Conservation (phyloP, 2,888 invertebrate genomes). For the Lasius fuliginosus region DNA sequence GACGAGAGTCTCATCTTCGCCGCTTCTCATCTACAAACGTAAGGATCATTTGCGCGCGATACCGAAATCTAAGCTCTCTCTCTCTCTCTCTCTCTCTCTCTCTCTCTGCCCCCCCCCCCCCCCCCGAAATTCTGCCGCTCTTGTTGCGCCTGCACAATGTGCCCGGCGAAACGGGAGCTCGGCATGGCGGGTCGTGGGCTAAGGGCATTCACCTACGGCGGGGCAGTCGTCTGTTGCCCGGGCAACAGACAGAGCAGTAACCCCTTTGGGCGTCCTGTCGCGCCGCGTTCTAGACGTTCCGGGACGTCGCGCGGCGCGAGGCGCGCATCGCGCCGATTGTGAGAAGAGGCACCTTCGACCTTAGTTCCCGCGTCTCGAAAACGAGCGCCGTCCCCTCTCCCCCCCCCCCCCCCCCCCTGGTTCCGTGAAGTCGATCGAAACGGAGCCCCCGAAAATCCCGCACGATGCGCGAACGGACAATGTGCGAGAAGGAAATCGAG, state of each 20-base stretch:
- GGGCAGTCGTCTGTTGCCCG: conserved; percentile 74
- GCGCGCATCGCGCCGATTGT: background rate
- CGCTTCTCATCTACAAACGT: too few relatives aligned
- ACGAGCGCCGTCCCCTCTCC: conserved; percentile 26
- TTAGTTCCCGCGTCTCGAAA: conserved; percentile 71
- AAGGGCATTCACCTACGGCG: conserved; percentile 74
- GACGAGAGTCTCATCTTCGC: too few relatives aligned
- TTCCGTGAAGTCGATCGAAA: background rate
- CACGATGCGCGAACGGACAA: background rate
- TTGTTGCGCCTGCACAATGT: conserved; percentile 16
- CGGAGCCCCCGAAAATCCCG: background rate
- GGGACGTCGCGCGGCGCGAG: conserved; percentile 2
- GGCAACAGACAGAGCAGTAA: conserved; percentile 78
- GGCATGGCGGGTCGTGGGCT: conserved; percentile 55
- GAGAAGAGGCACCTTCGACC: conserved; percentile 43
- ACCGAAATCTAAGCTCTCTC: background rate
- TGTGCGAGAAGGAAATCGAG: background rate
- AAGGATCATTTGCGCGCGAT: too few relatives aligned
- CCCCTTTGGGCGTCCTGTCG: conserved; percentile 70
- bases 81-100: background rate
- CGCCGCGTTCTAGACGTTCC: conserved; percentile 51
- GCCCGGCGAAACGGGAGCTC: conserved; percentile 1
- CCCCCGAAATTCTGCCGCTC: background rate
- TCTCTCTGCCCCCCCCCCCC: too few relatives aligned
- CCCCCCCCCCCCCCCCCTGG: too few relatives aligned